A percentile compares a stretch with the other conserved stretches of the same genome.
Conservation (phyloP, 1,140 invertebrate genomes). For the Neodiprion pinetum region DNA sequence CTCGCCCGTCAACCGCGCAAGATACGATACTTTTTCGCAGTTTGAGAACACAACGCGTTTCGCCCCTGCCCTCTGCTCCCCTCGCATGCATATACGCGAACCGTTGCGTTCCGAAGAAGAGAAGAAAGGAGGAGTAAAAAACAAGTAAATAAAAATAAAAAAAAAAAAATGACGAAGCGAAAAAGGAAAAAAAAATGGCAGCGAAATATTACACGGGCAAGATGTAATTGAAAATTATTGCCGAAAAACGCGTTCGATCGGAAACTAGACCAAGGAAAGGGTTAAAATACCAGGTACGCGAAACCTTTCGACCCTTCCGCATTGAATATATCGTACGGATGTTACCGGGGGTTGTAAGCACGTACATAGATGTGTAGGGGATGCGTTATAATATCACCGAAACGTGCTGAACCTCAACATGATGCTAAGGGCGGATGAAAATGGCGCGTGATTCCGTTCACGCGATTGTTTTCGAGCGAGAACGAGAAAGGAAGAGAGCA, state of each 20-base stretch:
- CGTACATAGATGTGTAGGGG: neutral
- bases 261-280: slow-evolving; percentile 1
- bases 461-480: too few relatives aligned
- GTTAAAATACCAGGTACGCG: slow-evolving; percentile 1
- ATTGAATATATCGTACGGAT: neutral
- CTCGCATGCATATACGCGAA: neutral
- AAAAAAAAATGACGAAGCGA: too few relatives aligned
- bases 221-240: slow-evolving; percentile 6
- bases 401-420: neutral
- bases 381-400: neutral
- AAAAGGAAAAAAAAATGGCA: neutral
- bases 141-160: too few relatives aligned
- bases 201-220: neutral
- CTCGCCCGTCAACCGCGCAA: neutral
- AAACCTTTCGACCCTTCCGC: neutral
- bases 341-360: neutral
- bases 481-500: neutral
- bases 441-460: neutral
- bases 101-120: neutral
- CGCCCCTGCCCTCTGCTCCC: neutral
- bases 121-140: neutral
- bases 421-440: neutral
- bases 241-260: slow-evolving; percentile 6
- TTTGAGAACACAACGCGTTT: neutral
- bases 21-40: neutral